Conservation (phyloP, 1,140 invertebrate genomes). For the Centruroides sculpturatus region DNA sequence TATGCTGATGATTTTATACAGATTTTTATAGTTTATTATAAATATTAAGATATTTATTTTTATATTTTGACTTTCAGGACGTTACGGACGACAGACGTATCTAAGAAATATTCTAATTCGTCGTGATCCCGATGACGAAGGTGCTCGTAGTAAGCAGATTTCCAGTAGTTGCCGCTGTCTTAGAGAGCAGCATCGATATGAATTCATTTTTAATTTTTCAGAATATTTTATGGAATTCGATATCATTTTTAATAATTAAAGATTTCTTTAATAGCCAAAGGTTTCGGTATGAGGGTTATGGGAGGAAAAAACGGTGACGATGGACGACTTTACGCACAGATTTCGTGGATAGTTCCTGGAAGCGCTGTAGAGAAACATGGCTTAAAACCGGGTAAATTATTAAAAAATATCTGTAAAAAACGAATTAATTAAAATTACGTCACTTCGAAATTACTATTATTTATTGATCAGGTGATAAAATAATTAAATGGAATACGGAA, state of each 20-base stretch:
- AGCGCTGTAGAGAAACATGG: conserved; percentile 77
- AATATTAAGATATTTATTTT: no score
- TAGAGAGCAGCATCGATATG: background rate
- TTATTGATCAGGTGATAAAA: conserved; percentile 23
- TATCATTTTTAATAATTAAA: background rate
- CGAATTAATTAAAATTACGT: background rate
- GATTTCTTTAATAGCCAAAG: conserved; percentile 46
- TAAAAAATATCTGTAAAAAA: background rate
- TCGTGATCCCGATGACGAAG: conserved; percentile 64
- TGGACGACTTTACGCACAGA: conserved; percentile 70
- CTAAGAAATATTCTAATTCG: conserved; percentile 31
- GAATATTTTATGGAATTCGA: background rate
- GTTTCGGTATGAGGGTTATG: conserved; percentile 83
- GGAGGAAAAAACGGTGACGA: conserved; percentile 70
- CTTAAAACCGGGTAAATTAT: conserved; percentile 48
- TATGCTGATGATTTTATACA: no score
- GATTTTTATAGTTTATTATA: no score
- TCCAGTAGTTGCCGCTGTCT: background rate
- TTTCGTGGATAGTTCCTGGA: conserved; percentile 77
- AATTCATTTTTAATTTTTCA: conserved; percentile 18
- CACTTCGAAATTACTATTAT: background rate
- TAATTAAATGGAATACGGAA: conserved; percentile 68
- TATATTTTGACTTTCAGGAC: no score
- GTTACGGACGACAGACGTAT: no score
- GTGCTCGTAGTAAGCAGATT: conserved; percentile 57